phyloP scores from a whole-genome alignment of 2,113 vertebrate species.

The Eupsittula cactorum region DNA sequence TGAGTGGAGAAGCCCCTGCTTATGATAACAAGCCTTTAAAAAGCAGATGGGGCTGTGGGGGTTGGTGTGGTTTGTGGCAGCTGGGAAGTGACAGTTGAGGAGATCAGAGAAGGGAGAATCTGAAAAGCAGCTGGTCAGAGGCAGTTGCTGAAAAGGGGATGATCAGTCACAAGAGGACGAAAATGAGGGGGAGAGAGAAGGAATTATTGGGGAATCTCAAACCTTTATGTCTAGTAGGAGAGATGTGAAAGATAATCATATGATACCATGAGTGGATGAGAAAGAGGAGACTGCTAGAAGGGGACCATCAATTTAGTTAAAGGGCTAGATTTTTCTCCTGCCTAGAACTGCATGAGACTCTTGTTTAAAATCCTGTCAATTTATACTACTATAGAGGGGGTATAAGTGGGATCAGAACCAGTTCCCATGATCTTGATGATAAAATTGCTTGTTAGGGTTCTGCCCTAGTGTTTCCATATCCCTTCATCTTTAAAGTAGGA shows the following conservation, averaged over 20 bases:
- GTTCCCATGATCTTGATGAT: neutral
- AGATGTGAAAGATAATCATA: neutral
- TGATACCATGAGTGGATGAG: neutral
- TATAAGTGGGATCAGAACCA: neutral
- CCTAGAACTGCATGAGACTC: neutral
- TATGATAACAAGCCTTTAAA: neutral
- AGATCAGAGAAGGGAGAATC: conserved; percentile 47
- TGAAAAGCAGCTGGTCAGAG: conserved; percentile 61
- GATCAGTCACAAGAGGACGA: conserved; percentile 19
- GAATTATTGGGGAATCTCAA: neutral
- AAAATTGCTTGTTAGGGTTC: neutral
- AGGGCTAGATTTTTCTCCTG: neutral
- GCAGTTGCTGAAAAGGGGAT: neutral
- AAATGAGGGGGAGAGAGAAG: neutral
- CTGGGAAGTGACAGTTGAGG: conserved; percentile 39
- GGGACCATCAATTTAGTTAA: neutral
- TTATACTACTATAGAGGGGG: neutral
- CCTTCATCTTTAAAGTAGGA: neutral
- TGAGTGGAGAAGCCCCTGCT: neutral
- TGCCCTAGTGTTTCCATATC: neutral
- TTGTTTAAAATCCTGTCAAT: neutral
- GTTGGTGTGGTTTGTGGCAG: conserved; percentile 6
- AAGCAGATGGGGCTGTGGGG: conserved; percentile 59
- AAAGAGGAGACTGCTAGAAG: neutral
- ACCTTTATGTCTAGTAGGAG: neutral